Evolutionary conservation across 2,113 vertebrate genomes (phyloP).

Genomic region (Lipophrys pholis): DNA sequence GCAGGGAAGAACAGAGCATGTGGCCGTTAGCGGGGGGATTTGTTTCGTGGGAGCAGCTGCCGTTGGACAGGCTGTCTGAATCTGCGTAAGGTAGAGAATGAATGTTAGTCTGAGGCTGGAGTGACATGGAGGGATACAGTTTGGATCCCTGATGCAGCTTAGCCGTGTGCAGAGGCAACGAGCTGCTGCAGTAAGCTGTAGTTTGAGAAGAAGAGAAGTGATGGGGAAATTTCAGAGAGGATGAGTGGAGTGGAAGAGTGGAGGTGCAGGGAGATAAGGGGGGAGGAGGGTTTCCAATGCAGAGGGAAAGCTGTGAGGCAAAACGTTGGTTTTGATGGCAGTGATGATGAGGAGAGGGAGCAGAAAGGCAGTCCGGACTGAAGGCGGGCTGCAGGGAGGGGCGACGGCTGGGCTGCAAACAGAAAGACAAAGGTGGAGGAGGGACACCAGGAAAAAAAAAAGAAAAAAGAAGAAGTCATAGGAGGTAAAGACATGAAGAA

Average conservation of each 20-base stretch:
- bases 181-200: background rate
- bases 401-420: slow-evolving; percentile 69
- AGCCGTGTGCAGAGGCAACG: slow-evolving; percentile 27
- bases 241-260: slow-evolving; percentile 43
- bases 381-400: slow-evolving; percentile 71
- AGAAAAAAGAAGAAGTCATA: slow-evolving; percentile 1
- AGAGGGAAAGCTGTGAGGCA: slow-evolving; percentile 74
- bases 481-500: slow-evolving; percentile 1
- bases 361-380: slow-evolving; percentile 71
- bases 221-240: slow-evolving; percentile 40
- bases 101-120: slow-evolving; percentile 11
- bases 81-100: slow-evolving; percentile 17
- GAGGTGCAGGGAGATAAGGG: slow-evolving; percentile 45
- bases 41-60: slow-evolving; percentile 51
- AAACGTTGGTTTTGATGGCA: slow-evolving; percentile 68
- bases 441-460: slow-evolving; percentile 42
- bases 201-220: slow-evolving; percentile 37
- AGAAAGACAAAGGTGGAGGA: slow-evolving; percentile 65
- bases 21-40: slow-evolving; percentile 24
- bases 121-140: slow-evolving; percentile 2
- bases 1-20: slow-evolving; percentile 31
- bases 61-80: slow-evolving; percentile 36
- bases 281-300: slow-evolving; percentile 59
- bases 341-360: slow-evolving; percentile 60
- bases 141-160: slow-evolving; percentile 20